Evolutionary conservation across 2,888 invertebrate genomes (phyloP).

Genomic region (Leptinotarsa haldemani): DNA sequence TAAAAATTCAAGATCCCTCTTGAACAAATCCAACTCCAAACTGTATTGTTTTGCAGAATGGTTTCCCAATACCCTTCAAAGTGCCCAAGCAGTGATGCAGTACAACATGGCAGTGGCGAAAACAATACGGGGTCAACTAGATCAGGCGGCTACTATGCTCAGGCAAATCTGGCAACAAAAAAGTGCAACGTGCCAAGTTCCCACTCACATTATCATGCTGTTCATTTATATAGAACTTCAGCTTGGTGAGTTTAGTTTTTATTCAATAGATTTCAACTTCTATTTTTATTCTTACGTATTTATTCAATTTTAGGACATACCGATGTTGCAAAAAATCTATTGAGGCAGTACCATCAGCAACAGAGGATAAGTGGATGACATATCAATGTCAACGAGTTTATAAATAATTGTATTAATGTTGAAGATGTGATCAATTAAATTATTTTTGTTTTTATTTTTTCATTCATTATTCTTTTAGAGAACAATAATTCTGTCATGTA

Average conservation of each 20-base stretch:
- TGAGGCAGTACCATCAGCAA: constrained; percentile 72
- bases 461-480: not conserved
- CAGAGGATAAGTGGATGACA: constrained; percentile 50
- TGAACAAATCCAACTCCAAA: too few relatives aligned
- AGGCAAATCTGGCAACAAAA: constrained; percentile 70
- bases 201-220: constrained; percentile 74
- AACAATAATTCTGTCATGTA: too few relatives aligned
- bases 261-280: not conserved
- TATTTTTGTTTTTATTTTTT: not conserved
- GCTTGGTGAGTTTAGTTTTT: constrained; percentile 66
- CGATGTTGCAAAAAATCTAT: constrained; percentile 68
- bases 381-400: constrained; percentile 5
- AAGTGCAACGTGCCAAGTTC: constrained; percentile 67
- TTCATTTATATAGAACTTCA: constrained; percentile 75
- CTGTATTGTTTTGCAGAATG: constrained; percentile 64
- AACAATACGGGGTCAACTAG: constrained; percentile 79
- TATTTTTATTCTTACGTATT: constrained; percentile 21
- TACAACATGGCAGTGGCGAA: constrained; percentile 84
- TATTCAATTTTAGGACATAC: constrained; percentile 66
- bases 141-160: constrained; percentile 68
- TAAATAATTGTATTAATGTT: constrained; percentile 9
- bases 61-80: constrained; percentile 73
- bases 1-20: too few relatives aligned
- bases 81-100: constrained; percentile 78
- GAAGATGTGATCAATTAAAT: not conserved